phyloP scores from a whole-genome alignment of 2,797 vertebrate species.

The Avahi laniger region DNA sequence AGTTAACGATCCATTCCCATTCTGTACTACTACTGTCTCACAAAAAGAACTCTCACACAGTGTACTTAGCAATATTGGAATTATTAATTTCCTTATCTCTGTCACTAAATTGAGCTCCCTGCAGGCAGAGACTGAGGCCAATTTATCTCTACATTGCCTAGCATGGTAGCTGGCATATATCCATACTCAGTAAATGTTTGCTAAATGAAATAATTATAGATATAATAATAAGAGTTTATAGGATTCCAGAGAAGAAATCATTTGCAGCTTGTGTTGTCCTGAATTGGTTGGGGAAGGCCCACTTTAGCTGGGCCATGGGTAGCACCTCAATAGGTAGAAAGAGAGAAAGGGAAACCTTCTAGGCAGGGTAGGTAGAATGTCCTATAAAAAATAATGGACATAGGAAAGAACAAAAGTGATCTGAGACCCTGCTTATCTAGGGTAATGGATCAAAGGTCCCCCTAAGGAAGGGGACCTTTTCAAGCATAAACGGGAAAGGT shows the following conservation, averaged over 20 bases:
- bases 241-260: not conserved
- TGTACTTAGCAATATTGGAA: not conserved
- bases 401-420: not conserved
- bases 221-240: not conserved
- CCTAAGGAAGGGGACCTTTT: not conserved
- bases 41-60: not conserved
- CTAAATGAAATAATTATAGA: slow-evolving; percentile 25
- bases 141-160: not conserved
- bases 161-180: not conserved
- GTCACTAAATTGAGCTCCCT: not conserved
- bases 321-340: not conserved
- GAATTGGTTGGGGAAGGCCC: not conserved
- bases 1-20: not conserved
- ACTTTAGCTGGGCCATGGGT: not conserved
- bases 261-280: not conserved
- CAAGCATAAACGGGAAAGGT: not conserved
- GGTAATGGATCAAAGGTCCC: not conserved
- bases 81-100: slow-evolving; percentile 12
- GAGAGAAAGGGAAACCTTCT: not conserved
- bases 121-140: not conserved
- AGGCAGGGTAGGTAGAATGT: not conserved
- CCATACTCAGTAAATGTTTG: slow-evolving; percentile 18
- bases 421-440: not conserved
- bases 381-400: not conserved
- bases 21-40: not conserved